Conservation (phyloP, 2,113 vertebrate genomes). For the Neodontobutis hainanensis region DNA sequence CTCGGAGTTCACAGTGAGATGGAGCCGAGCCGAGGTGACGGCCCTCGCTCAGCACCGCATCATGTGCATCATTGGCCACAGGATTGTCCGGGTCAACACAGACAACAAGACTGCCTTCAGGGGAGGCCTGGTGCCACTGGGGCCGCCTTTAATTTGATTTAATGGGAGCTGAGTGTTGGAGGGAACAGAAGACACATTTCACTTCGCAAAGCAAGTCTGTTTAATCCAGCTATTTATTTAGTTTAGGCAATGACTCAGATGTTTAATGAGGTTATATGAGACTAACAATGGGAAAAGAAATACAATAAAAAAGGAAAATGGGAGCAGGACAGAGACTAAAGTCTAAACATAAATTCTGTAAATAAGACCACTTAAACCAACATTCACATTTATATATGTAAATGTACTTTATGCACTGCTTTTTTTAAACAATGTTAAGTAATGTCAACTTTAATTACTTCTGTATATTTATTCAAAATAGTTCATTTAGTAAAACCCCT, state of each 20-base stretch:
- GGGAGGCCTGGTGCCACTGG: constrained; percentile 5
- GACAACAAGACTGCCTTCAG: constrained; percentile 13
- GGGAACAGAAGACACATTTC: constrained; percentile 36
- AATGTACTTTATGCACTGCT: no score
- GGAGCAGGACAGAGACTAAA: no score
- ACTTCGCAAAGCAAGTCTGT: constrained; percentile 29
- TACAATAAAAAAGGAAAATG: no score
- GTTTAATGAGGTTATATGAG: no score
- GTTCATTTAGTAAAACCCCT: no score
- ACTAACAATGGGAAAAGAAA: no score
- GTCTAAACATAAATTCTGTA: no score
- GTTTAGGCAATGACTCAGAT: constrained; percentile 16
- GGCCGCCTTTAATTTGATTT: constrained; percentile 42
- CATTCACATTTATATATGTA: no score
- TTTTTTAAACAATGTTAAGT: no score
- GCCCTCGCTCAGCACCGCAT: constrained; percentile 31
- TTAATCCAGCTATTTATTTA: constrained; percentile 23
- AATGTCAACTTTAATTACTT: no score
- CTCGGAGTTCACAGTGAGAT: constrained; percentile 44
- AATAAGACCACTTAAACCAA: no score
- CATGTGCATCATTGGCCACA: constrained; percentile 42
- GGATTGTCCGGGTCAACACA: constrained; percentile 30
- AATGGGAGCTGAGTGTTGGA: constrained; percentile 24
- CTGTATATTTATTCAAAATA: no score
- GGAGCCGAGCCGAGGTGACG: constrained; percentile 17